A percentile compares a stretch with the other conserved stretches of the same genome.
Evolutionary conservation across 2,797 vertebrate species (phyloP).

Genomic region (Sebastes cheni): DNA sequence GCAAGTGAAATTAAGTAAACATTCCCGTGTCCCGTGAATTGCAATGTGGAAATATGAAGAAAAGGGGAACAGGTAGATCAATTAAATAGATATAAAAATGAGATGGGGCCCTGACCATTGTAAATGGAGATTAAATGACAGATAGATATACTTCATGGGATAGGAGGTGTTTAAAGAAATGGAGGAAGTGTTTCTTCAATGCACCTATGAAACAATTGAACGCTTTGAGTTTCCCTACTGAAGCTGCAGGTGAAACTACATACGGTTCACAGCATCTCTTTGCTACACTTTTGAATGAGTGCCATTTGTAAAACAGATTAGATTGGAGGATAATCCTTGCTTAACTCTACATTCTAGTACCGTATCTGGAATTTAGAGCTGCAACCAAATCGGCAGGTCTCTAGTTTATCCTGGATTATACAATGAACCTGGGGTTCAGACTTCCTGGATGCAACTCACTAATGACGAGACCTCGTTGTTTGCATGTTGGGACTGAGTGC

Average conservation of each 20-base stretch:
- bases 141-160: background rate
- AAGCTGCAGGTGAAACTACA: conserved; percentile 1
- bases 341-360: conserved; percentile 47
- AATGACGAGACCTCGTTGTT: background rate
- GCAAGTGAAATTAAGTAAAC: background rate
- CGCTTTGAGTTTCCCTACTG: background rate
- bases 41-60: background rate
- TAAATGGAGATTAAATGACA: background rate
- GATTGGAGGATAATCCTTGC: conserved; percentile 53
- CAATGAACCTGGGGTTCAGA: background rate
- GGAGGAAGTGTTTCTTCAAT: background rate
- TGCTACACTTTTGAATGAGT: conserved; percentile 1
- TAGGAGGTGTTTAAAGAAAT: background rate
- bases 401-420: conserved; percentile 56
- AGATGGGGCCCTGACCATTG: background rate
- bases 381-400: conserved; percentile 29
- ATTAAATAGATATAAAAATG: background rate
- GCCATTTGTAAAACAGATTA: conserved; percentile 50
- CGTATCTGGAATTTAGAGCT: conserved; percentile 55
- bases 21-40: background rate
- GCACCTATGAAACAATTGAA: background rate
- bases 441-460: conserved; percentile 8
- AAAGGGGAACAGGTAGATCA: background rate
- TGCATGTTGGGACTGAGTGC: background rate
- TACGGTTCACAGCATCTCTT: background rate